Conservation (phyloP, 2,888 invertebrate genomes). For the Eueremaeus valkanovi region DNA sequence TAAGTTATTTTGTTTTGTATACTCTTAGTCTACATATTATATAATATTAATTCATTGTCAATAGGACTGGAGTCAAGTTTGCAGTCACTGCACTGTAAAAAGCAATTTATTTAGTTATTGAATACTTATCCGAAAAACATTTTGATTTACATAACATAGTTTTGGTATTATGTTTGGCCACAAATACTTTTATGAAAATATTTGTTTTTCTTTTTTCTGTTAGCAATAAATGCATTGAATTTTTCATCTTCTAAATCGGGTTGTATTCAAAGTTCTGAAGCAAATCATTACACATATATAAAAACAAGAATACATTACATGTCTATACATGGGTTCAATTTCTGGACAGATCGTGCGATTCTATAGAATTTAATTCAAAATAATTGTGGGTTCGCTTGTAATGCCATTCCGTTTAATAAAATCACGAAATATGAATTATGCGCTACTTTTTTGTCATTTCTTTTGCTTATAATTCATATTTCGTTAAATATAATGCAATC, state of each 20-base stretch:
- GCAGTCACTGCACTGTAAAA: too few relatives aligned
- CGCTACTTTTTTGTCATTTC: slow-evolving; percentile 15
- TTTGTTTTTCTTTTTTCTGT: neutral
- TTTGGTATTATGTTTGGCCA: neutral
- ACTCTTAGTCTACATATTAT: too few relatives aligned
- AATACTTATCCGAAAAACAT: too few relatives aligned
- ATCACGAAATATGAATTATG: slow-evolving; percentile 15
- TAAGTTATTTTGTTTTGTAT: too few relatives aligned
- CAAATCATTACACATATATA: neutral
- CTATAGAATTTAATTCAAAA: neutral
- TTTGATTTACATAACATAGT: slow-evolving; percentile 1
- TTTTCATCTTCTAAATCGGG: neutral
- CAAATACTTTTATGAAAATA: neutral
- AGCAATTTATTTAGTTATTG: too few relatives aligned
- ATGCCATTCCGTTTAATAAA: neutral
- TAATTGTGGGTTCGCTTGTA: neutral
- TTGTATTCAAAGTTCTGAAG: neutral
- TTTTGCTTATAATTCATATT: neutral
- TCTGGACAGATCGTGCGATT: neutral
- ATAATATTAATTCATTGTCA: too few relatives aligned
- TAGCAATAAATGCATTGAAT: too few relatives aligned
- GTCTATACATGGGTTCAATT: neutral
- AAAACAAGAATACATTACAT: neutral
- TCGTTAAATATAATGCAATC: neutral
- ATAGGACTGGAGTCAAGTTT: too few relatives aligned